These are phyloP conservation scores for Gortyna flavago DNA, from an alignment of 2,888 invertebrate species.

Conservation along the genomic window DNA sequence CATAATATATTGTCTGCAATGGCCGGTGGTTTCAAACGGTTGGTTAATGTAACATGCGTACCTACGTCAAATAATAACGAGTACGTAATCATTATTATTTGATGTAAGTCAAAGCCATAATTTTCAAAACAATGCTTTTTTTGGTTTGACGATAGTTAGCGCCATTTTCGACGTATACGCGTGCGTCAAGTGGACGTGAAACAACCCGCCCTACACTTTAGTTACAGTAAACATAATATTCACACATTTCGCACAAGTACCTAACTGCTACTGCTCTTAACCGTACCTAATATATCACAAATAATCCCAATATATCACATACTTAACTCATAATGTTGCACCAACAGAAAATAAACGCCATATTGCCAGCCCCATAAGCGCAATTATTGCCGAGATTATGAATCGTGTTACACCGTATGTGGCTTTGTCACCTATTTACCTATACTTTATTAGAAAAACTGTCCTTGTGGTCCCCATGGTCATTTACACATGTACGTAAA, in stretches of 20 bases:
- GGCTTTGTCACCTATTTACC: constrained; percentile 17
- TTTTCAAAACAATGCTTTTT: too few species aligned
- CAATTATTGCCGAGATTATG: constrained; percentile 35
- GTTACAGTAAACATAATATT: too few species aligned
- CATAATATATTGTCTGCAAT: not conserved
- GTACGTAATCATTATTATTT: too few species aligned
- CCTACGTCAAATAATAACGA: too few species aligned
- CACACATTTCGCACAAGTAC: not conserved
- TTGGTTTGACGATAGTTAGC: too few species aligned
- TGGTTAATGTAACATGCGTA: too few species aligned
- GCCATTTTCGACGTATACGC: too few species aligned
- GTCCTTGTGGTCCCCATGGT: not conserved
- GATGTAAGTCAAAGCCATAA: too few species aligned
- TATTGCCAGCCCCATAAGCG: constrained; percentile 34
- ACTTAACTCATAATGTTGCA: not conserved
- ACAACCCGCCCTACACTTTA: too few species aligned
- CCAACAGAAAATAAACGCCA: constrained; percentile 1
- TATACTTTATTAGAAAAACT: constrained; percentile 28
- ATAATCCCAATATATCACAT: not conserved
- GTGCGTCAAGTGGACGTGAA: too few species aligned
- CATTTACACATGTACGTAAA: not conserved
- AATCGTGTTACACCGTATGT: constrained; percentile 22
- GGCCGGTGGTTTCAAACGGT: too few species aligned
- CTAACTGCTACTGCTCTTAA: not conserved
- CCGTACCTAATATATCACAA: not conserved